Evolutionary conservation across 2,113 vertebrate genomes (phyloP).

Genomic region (Poeciliopsis prolifica): DNA sequence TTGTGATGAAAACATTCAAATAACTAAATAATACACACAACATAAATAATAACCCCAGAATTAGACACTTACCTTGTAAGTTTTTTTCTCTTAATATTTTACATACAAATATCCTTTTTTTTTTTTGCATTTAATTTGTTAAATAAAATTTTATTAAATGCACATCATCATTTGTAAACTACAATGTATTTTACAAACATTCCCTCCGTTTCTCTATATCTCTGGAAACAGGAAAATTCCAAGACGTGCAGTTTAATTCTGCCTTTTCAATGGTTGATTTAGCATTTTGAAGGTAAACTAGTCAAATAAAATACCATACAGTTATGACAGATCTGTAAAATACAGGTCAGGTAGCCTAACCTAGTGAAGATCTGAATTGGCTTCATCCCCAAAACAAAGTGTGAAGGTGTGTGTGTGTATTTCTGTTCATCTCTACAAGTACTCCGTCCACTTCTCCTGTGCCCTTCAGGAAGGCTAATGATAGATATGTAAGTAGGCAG

Average conservation of each 20-base stretch:
- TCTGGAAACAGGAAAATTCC: too few species aligned
- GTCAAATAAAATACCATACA: too few species aligned
- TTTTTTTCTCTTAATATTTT: neutral
- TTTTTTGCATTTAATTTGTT: too few species aligned
- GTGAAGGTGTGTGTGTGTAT: conserved; percentile 19
- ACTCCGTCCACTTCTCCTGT: conserved; percentile 33
- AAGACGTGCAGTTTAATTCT: too few species aligned
- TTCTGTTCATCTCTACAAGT: conserved; percentile 45
- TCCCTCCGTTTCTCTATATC: too few species aligned
- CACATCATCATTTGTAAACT: too few species aligned
- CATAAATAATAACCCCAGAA: neutral
- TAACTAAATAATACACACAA: too few species aligned
- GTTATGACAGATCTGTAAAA: neutral
- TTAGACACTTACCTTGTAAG: neutral
- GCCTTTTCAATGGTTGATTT: too few species aligned
- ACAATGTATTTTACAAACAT: too few species aligned
- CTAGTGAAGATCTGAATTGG: neutral
- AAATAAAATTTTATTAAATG: neutral
- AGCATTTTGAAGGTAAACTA: too few species aligned
- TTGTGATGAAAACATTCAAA: too few species aligned
- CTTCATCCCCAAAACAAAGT: conserved; percentile 31
- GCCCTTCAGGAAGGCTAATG: conserved; percentile 62
- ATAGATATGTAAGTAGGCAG: conserved; percentile 69
- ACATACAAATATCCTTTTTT: neutral
- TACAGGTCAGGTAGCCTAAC: too few species aligned